Evolutionary conservation across 2,888 invertebrate species (phyloP).

Genomic region (Notocelia uddmanniana): DNA sequence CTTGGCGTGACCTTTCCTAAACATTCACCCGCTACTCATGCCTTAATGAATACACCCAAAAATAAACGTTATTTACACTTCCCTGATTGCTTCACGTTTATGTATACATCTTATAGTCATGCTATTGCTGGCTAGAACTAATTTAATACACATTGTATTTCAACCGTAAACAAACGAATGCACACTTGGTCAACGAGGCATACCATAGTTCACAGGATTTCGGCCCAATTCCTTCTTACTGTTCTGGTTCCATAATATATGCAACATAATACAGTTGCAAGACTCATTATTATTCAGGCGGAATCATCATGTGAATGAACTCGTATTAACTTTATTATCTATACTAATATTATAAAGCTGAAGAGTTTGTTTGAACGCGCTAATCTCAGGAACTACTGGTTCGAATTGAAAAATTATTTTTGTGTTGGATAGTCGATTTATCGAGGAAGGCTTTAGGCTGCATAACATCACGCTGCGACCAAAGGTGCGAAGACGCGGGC

Average conservation of each 20-base stretch:
- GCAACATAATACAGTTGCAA: not conserved
- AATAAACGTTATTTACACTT: slow-evolving; percentile 29
- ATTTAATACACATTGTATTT: not conserved
- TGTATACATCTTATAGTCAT: not conserved
- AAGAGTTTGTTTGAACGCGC: too few relatives aligned
- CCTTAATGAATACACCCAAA: slow-evolving; percentile 43
- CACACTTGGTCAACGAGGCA: not conserved
- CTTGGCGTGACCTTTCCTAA: slow-evolving; percentile 68
- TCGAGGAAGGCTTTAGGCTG: too few relatives aligned
- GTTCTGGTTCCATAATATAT: not conserved
- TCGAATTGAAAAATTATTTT: too few relatives aligned
- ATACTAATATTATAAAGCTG: too few relatives aligned
- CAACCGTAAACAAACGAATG: not conserved
- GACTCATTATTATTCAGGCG: not conserved
- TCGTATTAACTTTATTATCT: too few relatives aligned
- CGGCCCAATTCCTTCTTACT: not conserved
- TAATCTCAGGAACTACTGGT: too few relatives aligned
- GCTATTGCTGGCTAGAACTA: not conserved
- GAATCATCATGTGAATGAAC: too few relatives aligned
- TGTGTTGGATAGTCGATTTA: too few relatives aligned
- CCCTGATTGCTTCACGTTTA: not conserved
- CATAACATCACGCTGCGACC: too few relatives aligned
- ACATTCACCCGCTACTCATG: slow-evolving; percentile 59
- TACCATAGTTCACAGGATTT: not conserved
- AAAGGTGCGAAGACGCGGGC: too few relatives aligned